Evolutionary conservation across 2,888 invertebrate genomes (phyloP), one percentile per base, ranked within the genome.

Genomic region (Adela reaumurella): DNA sequence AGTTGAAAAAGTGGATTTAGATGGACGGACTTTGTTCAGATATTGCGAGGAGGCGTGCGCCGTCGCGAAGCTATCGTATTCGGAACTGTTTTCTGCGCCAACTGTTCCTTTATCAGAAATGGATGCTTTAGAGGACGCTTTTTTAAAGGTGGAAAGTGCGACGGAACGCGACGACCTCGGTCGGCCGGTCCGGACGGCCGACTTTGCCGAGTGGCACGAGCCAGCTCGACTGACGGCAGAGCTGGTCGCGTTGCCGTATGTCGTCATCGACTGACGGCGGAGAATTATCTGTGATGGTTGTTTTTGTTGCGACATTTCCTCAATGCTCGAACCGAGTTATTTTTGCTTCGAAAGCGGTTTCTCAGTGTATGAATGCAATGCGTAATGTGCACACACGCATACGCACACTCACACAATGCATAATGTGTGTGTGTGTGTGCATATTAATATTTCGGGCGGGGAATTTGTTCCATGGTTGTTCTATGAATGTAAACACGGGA

Each of bases 231-330:
- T 90, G 64, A 14, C 35, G 11, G 90, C 88, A 64, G 89, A 91
- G 65, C 85, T 97, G 68, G 85, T 92, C 73, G 92, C 97, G 82
- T 85, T 97, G 86, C 97, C 97, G 80, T 97, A 97, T 81, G 94
- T 95, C 79, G 90, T 95, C 73, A 90, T 95, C 79, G 95, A 96
- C 87, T 95, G 82, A 84, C 64, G 35, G 35, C 60, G 55, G 50
- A 24, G 24, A 24, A 24, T 24, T 35, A 35, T 35, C 35, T 35
- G 35, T 35, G 35, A 35, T 35, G 35, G 14, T 35, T 14, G n/a
- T 35, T 3, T 35, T 35, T 35, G 24, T 8, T 35, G 35, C 35
- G 35, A 11, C 4, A 3, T 6, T 35, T 35, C 14, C 14, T 35
- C 35, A 35, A 35, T 35, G 35, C 35, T 35, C 35, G 24, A 24